phyloP scores from a whole-genome alignment of 1,140 invertebrate genomes.

The Trinorchestia longiramus region DNA sequence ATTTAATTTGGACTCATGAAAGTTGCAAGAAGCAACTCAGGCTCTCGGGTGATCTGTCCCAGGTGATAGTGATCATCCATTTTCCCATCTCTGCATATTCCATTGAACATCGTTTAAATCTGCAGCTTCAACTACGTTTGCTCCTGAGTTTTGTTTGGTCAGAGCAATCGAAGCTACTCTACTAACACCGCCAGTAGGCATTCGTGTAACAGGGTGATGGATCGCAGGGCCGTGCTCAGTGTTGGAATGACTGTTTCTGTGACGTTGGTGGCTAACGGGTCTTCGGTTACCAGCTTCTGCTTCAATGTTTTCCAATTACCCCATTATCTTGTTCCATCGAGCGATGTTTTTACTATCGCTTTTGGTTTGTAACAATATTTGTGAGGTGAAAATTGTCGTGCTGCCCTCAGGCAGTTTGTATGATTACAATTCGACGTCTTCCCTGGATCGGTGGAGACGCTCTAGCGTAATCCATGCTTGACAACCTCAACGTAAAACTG shows the following conservation, averaged over 20 bases:
- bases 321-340: slow-evolving; percentile 38
- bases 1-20: not conserved
- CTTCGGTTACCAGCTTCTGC: not conserved
- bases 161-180: not conserved
- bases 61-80: not conserved
- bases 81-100: not conserved
- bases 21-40: not conserved
- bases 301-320: slow-evolving; percentile 7
- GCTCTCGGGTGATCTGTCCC: not conserved
- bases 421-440: slow-evolving; percentile 30
- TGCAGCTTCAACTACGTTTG: not conserved
- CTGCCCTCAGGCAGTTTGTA: not conserved
- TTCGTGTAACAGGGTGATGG: not conserved
- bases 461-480: not conserved
- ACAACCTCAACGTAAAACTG: not conserved
- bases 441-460: not conserved
- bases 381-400: slow-evolving; percentile 27
- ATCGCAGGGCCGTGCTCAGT: not conserved
- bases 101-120: not conserved
- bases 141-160: not conserved
- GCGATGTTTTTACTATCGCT: not conserved
- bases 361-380: not conserved
- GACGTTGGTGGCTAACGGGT: not conserved
- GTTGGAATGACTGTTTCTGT: not conserved
- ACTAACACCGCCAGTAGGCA: not conserved